Evolutionary conservation across 2,888 invertebrate species (phyloP), one percentile per base, ranked within the genome.

Genomic region (Hedya salicella): DNA sequence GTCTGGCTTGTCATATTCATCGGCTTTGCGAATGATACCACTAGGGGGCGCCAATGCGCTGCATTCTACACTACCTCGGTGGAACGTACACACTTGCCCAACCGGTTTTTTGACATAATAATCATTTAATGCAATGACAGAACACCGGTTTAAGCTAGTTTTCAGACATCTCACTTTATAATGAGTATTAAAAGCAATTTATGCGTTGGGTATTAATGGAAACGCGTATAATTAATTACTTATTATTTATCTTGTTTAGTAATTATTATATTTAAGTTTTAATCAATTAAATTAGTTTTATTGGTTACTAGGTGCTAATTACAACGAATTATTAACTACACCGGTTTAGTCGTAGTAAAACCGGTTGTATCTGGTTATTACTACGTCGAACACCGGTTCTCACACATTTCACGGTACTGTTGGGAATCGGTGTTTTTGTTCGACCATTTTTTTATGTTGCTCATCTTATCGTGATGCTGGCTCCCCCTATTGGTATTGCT

Each of bases 11-110:
- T 21, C 44, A 52, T 59, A 42, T 40, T 46, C 63, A 49, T 48
- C 40, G 3, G 56, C 56, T 49, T 56, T 25, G 63, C 49, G 63
- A 57, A 54, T 39, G 54, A 40, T 56, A 36, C 19, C 48, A 3
- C 6, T 39, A 39, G 59, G n/a, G 39, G 36, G 46, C 19, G 21
- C 59, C 36, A 39, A 14, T 25, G 16, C 16, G 2, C 14, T 2
- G 19, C 36, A 36, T 36, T 36, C 1, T 2, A 36, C 36, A 36
- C 25, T 11, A 2, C 9, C 5, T 36, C 9, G 6, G 2, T 9
- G 9, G 2, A 36, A 36, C 9, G 25, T 4, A 25, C 25, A 25
- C 4, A 25, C 4, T 25, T 4, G 2, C 5, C 1, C 25, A 25
- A 1, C 9, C 2, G 36, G 36, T 36, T 36, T 36, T 36, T 32